Evolutionary conservation across 2,113 vertebrate species (phyloP).

Genomic region (Aleadryas rufinucha): DNA sequence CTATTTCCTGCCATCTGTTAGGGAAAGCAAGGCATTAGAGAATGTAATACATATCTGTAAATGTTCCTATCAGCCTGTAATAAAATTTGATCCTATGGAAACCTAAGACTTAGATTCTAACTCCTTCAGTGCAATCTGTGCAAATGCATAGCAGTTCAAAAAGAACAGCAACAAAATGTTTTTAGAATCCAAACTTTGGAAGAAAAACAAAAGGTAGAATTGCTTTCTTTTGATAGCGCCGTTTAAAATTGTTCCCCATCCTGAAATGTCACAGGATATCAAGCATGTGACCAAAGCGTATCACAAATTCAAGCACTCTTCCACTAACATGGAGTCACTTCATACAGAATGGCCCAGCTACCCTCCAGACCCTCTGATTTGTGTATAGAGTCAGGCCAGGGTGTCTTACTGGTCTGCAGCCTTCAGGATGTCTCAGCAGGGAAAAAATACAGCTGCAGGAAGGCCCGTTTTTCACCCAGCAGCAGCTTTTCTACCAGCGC

Average conservation of each 20-base stretch:
- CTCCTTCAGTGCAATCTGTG: background rate
- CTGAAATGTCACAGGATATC: background rate
- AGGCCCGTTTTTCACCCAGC: background rate
- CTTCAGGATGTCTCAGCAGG: background rate
- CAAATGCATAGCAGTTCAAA: background rate
- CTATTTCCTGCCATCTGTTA: background rate
- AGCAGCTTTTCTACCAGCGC: background rate
- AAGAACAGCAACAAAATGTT: background rate
- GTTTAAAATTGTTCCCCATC: background rate
- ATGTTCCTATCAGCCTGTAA: background rate
- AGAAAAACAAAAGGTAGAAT: background rate
- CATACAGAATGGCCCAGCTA: background rate
- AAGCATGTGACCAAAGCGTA: background rate
- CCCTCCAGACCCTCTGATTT: background rate
- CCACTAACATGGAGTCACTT: background rate
- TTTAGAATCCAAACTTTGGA: background rate
- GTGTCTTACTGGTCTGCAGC: background rate
- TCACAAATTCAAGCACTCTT: background rate
- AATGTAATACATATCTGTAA: background rate
- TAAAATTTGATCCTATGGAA: background rate
- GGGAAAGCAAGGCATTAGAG: background rate
- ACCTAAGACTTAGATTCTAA: background rate
- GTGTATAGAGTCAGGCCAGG: accelerated
- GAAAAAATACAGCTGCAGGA: background rate
- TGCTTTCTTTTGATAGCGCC: background rate